Evolutionary conservation across 2,888 invertebrate species (phyloP).

Genomic region (Thysanoteuthis rhombus): DNA sequence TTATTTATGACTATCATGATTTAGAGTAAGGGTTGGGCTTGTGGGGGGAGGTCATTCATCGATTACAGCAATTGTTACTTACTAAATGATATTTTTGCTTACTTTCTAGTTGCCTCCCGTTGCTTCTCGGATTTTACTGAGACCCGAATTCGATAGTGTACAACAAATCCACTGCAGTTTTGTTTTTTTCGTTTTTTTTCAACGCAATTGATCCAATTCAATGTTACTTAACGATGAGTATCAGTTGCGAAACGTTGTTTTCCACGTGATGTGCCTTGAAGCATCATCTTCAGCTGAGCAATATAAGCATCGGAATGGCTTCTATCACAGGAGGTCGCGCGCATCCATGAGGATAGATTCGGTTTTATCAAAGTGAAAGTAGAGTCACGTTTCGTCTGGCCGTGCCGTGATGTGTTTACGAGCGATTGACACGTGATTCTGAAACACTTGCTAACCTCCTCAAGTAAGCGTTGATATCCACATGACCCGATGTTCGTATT

Average conservation of each 20-base stretch:
- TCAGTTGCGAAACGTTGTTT: not conserved
- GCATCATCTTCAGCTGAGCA: not conserved
- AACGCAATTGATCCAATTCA: not conserved
- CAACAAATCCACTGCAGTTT: too few species aligned
- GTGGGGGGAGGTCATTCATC: too few species aligned
- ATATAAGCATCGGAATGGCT: not conserved
- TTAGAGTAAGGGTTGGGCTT: too few species aligned
- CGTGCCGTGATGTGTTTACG: not conserved
- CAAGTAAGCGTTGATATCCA: not conserved
- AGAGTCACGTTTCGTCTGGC: not conserved
- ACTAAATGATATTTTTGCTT: too few species aligned
- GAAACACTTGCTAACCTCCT: not conserved
- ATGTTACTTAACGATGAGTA: not conserved
- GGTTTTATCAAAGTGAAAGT: not conserved
- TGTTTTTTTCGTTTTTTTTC: too few species aligned
- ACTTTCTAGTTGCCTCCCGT: too few species aligned
- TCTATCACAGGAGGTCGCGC: not conserved
- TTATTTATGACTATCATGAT: too few species aligned
- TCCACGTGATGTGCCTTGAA: not conserved
- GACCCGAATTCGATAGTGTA: too few species aligned
- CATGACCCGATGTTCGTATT: not conserved
- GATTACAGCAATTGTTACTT: too few species aligned
- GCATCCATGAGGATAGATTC: not conserved
- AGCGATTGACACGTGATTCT: not conserved
- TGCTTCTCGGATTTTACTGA: too few species aligned